A percentile compares a stretch with the other conserved stretches of the same genome.
These are phyloP conservation scores for Drosophila setifemur DNA, from an alignment of 1,140 invertebrate genomes.

Conservation along the genomic window DNA sequence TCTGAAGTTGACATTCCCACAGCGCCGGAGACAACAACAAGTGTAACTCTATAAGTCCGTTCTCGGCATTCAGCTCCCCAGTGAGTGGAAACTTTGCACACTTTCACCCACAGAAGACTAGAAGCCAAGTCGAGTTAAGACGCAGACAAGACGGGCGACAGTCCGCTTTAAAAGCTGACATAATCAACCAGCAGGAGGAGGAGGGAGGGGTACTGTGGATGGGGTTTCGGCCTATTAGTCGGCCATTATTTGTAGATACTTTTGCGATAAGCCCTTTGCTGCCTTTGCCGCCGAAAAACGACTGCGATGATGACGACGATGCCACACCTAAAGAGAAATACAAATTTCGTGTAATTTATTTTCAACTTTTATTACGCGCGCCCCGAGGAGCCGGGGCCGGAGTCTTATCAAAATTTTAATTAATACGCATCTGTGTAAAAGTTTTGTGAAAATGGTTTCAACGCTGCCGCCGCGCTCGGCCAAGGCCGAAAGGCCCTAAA, in stretches of 20 bases:
- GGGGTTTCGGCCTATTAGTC: constrained; percentile 66
- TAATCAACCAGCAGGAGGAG: constrained; percentile 28
- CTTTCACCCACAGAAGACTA: constrained; percentile 21
- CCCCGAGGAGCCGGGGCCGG: neutral
- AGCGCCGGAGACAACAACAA: constrained; percentile 30
- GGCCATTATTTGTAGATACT: constrained; percentile 75
- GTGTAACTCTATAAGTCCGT: constrained; percentile 43
- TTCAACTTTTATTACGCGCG: constrained; percentile 66
- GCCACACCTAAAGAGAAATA: constrained; percentile 67
- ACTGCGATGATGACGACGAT: constrained; percentile 17
- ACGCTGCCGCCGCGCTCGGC: constrained; percentile 23
- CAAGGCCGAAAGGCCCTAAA: constrained; percentile 33
- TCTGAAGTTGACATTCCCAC: constrained; percentile 25
- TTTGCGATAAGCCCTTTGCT: constrained; percentile 68
- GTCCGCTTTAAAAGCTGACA: constrained; percentile 59
- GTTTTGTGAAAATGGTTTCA: constrained; percentile 63
- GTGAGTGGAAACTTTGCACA: constrained; percentile 32
- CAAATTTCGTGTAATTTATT: constrained; percentile 77
- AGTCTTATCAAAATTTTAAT: constrained; percentile 77
- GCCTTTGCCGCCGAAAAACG: constrained; percentile 10
- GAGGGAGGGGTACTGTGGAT: neutral
- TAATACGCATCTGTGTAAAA: constrained; percentile 76
- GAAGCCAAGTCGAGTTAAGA: constrained; percentile 8
- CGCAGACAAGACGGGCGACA: constrained; percentile 39
- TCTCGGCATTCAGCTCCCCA: constrained; percentile 15